Evolutionary conservation across 1,140 invertebrate species (phyloP).

Genomic region (Tachypleus tridentatus): DNA sequence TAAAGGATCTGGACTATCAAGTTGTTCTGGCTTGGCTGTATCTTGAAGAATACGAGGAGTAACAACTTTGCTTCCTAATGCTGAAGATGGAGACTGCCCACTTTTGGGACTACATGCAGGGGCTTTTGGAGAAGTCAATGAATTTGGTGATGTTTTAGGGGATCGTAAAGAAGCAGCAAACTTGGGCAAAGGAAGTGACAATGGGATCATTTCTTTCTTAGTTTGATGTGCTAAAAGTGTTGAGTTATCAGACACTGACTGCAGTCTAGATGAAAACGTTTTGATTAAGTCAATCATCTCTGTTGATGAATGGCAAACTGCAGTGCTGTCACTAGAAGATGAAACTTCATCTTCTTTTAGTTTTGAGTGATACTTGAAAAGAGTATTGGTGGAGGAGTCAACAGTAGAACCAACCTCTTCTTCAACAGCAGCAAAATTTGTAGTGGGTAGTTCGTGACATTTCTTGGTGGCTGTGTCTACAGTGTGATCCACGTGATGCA

Average conservation of each 20-base stretch:
- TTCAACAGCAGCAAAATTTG: too few relatives aligned
- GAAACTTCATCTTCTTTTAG: too few relatives aligned
- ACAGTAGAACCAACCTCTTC: too few relatives aligned
- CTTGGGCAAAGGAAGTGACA: conserved; percentile 66
- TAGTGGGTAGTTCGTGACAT: too few relatives aligned
- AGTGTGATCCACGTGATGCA: too few relatives aligned
- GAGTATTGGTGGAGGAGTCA: too few relatives aligned
- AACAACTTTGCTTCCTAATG: neutral
- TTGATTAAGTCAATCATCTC: too few relatives aligned
- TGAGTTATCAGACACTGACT: neutral
- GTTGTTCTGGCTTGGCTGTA: neutral
- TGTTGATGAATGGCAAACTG: too few relatives aligned
- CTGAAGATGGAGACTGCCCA: conserved; percentile 10
- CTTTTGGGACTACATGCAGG: conserved; percentile 17
- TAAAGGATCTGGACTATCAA: neutral
- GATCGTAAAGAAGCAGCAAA: conserved; percentile 51
- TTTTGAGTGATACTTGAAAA: too few relatives aligned
- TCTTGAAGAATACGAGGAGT: neutral
- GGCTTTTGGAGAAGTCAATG: conserved; percentile 22
- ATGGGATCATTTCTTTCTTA: conserved; percentile 35
- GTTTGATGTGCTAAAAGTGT: neutral
- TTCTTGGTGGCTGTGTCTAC: too few relatives aligned
- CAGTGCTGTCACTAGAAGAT: too few relatives aligned
- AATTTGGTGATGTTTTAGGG: conserved; percentile 23
- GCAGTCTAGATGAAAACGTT: too few relatives aligned